A percentile compares a stretch with the other conserved stretches of the same genome.
Evolutionary conservation across 2,797 vertebrate species (phyloP).

Genomic region (Parauchenoglanis ngamensis): DNA sequence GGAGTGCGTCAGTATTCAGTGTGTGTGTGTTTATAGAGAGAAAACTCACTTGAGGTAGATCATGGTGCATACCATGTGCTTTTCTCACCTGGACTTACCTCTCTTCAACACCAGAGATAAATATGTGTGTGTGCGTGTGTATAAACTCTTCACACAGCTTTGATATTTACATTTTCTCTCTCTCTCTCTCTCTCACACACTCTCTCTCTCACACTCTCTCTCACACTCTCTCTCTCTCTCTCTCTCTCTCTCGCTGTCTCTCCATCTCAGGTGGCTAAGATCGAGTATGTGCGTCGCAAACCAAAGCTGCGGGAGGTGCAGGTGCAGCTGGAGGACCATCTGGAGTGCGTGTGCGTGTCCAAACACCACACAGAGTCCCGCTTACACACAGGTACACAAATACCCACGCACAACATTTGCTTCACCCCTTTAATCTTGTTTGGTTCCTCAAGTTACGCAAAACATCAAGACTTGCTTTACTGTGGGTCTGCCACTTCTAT

Average conservation of each 20-base stretch:
- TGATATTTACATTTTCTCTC: background rate
- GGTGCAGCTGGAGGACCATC: constrained; percentile 94
- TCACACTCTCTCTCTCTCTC: no score
- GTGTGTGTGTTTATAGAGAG: constrained; percentile 38
- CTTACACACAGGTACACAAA: constrained; percentile 78
- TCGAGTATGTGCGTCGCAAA: constrained; percentile 91
- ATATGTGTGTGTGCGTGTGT: constrained; percentile 31
- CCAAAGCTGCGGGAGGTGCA: constrained; percentile 94
- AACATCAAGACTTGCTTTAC: background rate
- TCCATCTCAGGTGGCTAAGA: constrained; percentile 88
- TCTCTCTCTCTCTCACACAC: constrained; percentile 1
- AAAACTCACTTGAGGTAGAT: constrained; percentile 42
- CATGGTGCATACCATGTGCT: constrained; percentile 34
- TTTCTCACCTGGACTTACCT: constrained; percentile 50
- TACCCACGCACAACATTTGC: background rate
- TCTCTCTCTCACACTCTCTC: background rate
- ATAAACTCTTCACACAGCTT: background rate
- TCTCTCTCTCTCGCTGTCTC: constrained; percentile 34
- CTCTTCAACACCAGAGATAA: constrained; percentile 19
- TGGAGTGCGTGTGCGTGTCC: constrained; percentile 88
- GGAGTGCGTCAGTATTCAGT: constrained; percentile 38
- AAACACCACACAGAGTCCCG: constrained; percentile 81
- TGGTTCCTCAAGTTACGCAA: background rate
- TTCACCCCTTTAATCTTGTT: background rate
- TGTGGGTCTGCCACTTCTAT: background rate